These are phyloP conservation scores for Tetranychus piercei DNA, from an alignment of 2,888 invertebrate genomes.

Conservation along the genomic window DNA sequence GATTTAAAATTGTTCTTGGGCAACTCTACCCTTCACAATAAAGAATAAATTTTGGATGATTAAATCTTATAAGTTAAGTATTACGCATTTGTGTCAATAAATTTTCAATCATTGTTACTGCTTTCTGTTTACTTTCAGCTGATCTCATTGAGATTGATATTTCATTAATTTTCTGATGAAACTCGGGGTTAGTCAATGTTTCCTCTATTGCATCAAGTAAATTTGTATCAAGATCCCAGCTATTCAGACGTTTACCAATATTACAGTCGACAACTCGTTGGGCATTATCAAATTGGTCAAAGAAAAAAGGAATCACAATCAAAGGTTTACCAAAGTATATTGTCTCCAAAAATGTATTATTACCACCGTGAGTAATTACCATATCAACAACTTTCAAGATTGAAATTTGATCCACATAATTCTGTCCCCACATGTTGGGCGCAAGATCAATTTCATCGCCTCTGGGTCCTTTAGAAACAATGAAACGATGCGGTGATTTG, in stretches of 20 bases:
- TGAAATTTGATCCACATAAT: slow-evolving; percentile 17
- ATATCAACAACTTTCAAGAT: slow-evolving; percentile 16
- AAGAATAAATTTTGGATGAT: too few species aligned
- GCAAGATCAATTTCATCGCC: slow-evolving; percentile 16
- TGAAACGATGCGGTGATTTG: slow-evolving; percentile 14
- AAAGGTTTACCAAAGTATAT: slow-evolving; percentile 14
- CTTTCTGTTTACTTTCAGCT: too few species aligned
- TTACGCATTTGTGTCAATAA: too few species aligned
- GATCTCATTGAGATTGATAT: too few species aligned
- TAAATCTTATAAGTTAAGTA: too few species aligned
- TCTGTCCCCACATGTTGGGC: slow-evolving; percentile 20
- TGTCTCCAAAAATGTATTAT: slow-evolving; percentile 17
- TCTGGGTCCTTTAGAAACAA: slow-evolving; percentile 15
- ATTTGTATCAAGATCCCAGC: background rate
- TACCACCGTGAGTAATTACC: slow-evolving; percentile 20
- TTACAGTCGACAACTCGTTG: slow-evolving; percentile 10
- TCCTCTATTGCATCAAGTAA: slow-evolving; percentile 9
- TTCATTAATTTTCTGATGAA: background rate
- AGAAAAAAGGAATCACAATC: slow-evolving; percentile 20
- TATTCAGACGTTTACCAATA: slow-evolving; percentile 11
- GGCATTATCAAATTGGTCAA: slow-evolving; percentile 18
- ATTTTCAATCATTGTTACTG: too few species aligned
- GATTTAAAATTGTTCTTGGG: too few species aligned
- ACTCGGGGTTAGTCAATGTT: slow-evolving; percentile 10
- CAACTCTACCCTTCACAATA: too few species aligned